phyloP scores from a whole-genome alignment of 2,888 invertebrate genomes.

The Keiferia lycopersicella region DNA sequence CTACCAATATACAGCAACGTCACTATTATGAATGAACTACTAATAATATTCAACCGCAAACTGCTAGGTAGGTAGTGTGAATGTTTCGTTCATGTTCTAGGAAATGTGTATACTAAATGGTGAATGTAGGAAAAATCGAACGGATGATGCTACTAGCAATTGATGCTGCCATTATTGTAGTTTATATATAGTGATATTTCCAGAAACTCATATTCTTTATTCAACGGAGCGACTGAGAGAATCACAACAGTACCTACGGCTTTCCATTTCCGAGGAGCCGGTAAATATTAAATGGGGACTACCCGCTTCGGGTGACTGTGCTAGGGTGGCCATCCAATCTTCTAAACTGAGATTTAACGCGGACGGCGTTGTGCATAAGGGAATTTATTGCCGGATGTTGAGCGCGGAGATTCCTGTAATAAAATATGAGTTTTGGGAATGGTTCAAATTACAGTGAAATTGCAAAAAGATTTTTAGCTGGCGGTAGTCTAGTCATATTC shows the following conservation, averaged over 20 bases:
- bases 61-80: too few species aligned
- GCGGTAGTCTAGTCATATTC: background rate
- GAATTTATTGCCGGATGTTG: constrained; percentile 12
- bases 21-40: too few species aligned
- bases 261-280: constrained; percentile 24
- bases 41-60: too few species aligned
- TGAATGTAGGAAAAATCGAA: too few species aligned
- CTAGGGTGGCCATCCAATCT: constrained; percentile 24
- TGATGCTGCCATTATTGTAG: too few species aligned
- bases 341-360: constrained; percentile 19
- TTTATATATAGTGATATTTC: too few species aligned
- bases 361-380: constrained; percentile 10
- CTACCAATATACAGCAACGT: too few species aligned
- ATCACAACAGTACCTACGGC: constrained; percentile 22
- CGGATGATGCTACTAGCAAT: too few species aligned
- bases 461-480: background rate
- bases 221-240: constrained; percentile 14
- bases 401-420: background rate
- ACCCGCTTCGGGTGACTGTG: constrained; percentile 10
- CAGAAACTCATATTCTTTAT: too few species aligned
- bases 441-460: background rate
- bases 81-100: too few species aligned
- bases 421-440: background rate
- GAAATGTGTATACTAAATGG: too few species aligned
- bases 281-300: constrained; percentile 25